Evolutionary conservation across 1,140 invertebrate species (phyloP), one percentile per base, ranked within the genome.

Genomic region (Camponotus vicinus): DNA sequence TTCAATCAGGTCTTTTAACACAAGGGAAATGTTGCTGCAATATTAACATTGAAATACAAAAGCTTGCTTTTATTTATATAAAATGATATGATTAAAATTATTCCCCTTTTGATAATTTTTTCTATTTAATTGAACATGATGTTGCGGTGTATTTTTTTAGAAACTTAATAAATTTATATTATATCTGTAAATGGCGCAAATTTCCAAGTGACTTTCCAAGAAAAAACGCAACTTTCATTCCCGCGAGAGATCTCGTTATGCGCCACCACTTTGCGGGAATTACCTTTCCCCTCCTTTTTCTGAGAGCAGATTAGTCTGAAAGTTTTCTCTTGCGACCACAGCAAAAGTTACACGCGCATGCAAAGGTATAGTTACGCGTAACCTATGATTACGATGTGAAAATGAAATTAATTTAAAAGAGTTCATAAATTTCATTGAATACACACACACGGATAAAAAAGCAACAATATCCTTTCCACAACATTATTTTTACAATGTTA

Each of bases 221-320:
- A 82, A 82, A 82, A 73, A 82, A 83, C 69, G 69, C 32, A 40
- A 83, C 69, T 82, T 59, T 27, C 11, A 71, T 55, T 83, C 79
- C 55, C 69, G 32, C 67, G 69, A 61, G 79, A 83, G 79, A 83
- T 61, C 79, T 82, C 79, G 52, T 71, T 82, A 82, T 71, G 49
- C 21, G 78, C 66, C 27, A 34, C 79, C 69, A 83, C 79, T 83
- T 83, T 55, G 27, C 79, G 55, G 69, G 27, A 83, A 75, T 83
- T 83, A 83, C 27, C 27, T 75, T 34, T 15, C 18, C n/a, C 42
- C 27, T 34, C 32, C 40, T 49, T 49, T 49, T 71, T 82, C 52
- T 49, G 42, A 8, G 27, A 55, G 70, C 70, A 49, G 69, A 83
- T 75, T 83, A 83, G 63, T 75, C 32, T 13, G 69, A 37, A 83